Base-by-base conservation (phyloP, 1,140 invertebrate genomes). In the Hylaeus volcanicus region DNA sequence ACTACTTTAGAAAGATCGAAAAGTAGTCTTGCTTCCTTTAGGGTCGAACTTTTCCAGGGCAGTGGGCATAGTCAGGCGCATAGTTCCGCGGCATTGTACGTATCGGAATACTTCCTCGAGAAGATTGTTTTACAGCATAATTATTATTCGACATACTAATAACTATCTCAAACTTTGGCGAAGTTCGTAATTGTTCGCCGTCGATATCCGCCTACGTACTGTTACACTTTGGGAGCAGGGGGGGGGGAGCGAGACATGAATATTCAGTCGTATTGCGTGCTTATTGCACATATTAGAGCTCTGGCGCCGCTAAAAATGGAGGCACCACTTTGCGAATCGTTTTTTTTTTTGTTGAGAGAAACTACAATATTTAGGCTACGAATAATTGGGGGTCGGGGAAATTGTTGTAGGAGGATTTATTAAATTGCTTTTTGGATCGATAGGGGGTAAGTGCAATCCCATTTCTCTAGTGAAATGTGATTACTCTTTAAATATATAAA, bases 121-220 rank as follows among this genome's bases (percentile, higher is more conserved):
- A 71, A 78, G 48, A 78, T 71, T 71, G 63, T 75, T 75, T 58
- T 63, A 15, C 51, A 5, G 63, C 14, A 6, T 79, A 79, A 79
- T 79, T 72, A 73, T 63, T 63, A 72, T 72, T 72, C 76, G 58
- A 55, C 76, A 66, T 72, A 41, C 41, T 45, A 79, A 71, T 63
- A 71, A 72, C 68, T 45, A 63, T 71, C 58, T 41, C 56, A 72
- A 79, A 78, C 58, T 78, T 78, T 0, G 12, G 15, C 39, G 3
- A 53, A 79, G 69, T 72, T 79, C 8, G 48, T 55, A 72, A 79
- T 55, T 63, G 76, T 43, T 72, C 12, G 56, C 26, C 48, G 69
- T 63, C 39, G 39, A 72, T 72, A 72, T 37, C 56, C 11, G 8
- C n/a, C 41, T 14, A 65, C 39, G 73, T 39, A 37, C 39, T 5